These are phyloP conservation scores for Gymnoscopelus microlampas DNA, from an alignment of 2,797 vertebrate genomes.

Conservation along the genomic window DNA sequence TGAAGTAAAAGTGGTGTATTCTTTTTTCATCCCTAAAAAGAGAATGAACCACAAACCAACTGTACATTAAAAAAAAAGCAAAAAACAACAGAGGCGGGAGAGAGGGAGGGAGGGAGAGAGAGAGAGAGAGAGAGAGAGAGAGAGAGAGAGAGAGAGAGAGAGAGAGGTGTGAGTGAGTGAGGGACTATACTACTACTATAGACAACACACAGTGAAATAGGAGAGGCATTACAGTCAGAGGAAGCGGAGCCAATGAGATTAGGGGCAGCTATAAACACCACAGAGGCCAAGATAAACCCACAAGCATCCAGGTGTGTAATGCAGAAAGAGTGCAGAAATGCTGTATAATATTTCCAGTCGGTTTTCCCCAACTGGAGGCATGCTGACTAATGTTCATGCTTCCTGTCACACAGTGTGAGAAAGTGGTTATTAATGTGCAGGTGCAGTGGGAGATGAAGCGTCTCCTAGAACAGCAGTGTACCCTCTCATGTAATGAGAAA, in stretches of 20 bases:
- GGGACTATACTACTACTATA: conserved; percentile 19
- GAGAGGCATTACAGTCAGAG: neutral
- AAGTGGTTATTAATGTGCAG: conserved; percentile 54
- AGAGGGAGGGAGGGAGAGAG: neutral
- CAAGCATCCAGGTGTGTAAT: conserved; percentile 47
- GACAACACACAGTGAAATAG: neutral
- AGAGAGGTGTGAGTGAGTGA: conserved; percentile 18
- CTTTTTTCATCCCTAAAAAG: too few relatives aligned
- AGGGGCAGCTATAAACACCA: conserved; percentile 46
- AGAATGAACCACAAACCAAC: too few relatives aligned
- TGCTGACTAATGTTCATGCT: conserved; percentile 65
- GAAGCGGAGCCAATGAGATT: conserved; percentile 28
- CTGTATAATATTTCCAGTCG: conserved; percentile 56
- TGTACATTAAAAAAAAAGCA: too few relatives aligned
- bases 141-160: neutral
- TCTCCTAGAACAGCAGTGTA: conserved; percentile 30
- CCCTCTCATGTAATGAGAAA: too few relatives aligned
- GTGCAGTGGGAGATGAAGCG: conserved; percentile 40
- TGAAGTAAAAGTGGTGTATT: too few relatives aligned
- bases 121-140: neutral
- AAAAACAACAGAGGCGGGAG: neutral
- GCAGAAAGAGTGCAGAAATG: conserved; percentile 34
- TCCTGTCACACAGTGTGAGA: conserved; percentile 33
- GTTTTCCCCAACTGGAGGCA: conserved; percentile 52
- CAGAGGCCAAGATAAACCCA: conserved; percentile 26